phyloP scores from a whole-genome alignment of 2,113 vertebrate species.

The Oriolus oriolus region DNA sequence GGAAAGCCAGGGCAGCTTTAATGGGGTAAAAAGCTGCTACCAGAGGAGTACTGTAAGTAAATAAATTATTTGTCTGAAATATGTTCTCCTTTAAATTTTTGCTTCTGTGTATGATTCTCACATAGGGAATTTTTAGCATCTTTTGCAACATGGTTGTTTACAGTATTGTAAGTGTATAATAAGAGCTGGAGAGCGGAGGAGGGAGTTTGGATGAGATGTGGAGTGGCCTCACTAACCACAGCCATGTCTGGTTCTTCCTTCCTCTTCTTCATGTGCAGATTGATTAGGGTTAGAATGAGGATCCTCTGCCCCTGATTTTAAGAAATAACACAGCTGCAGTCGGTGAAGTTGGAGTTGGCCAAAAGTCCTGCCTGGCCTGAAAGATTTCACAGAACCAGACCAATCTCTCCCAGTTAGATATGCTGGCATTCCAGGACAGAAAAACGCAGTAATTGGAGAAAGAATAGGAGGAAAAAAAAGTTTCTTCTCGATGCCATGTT shows the following conservation, averaged over 20 bases:
- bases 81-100: neutral
- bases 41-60: neutral
- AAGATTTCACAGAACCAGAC: neutral
- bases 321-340: rapidly evolving
- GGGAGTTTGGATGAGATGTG: neutral
- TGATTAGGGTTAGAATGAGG: neutral
- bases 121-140: neutral
- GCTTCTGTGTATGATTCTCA: neutral
- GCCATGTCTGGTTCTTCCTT: neutral
- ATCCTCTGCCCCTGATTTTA: neutral
- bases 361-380: neutral
- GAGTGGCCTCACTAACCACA: neutral
- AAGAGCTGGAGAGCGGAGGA: neutral
- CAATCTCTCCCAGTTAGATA: neutral
- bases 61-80: neutral
- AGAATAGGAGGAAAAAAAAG: neutral
- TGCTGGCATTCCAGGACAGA: neutral
- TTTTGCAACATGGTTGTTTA: neutral
- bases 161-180: neutral
- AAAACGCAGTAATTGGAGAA: neutral
- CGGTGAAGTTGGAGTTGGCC: neutral
- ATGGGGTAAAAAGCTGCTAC: neutral
- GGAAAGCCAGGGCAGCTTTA: neutral
- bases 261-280: neutral
- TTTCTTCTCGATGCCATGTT: rapidly evolving